Base-by-base conservation (phyloP, 2,888 invertebrate species). In the Sicus ferrugineus region DNA sequence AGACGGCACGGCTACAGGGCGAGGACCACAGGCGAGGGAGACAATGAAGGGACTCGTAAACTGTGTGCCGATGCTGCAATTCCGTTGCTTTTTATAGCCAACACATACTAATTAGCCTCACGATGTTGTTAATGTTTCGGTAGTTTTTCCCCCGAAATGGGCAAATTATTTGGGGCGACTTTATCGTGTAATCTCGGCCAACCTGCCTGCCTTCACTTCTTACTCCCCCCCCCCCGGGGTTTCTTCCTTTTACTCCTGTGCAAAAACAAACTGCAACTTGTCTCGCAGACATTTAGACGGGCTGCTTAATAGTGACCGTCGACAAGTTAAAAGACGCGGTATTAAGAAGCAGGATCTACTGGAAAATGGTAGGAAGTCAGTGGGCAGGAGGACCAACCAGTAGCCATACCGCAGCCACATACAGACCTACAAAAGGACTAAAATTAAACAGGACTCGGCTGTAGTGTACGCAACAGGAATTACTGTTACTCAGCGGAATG, bases 31-130 rank as follows among this genome's bases (percentile, higher is more conserved):
- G 21, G 6, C 4, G 21, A 14, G 52, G n/a, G 2, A 48, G n/a
- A 19, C 38, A 48, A 48, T 19, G 48, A 16, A 19, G 16, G n/a
- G 21, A 1, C 6, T 48, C 6, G 48, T 16, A 48, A 16, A n/a
- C 16, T 48, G n/a, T 1, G 7, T 1, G 1, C 38, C n/a, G 21
- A 16, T 14, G 48, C 16, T 14, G 48, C 7, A 48, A 48, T 48
- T 48, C n/a, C 21, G 3, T 38, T 7, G 2, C 26, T 34, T 63
- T 65, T 65, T 54, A 65, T 30, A 28, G 42, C 63, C 63, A 54
- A 64, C 68, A 68, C 63, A 68, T 68, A n/a, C n/a, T n/a, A 63
- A 63, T 68, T 63, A 68, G 68, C 68, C 62, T 52, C 54, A 68
- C 46, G 59, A 54, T 38, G 46, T 46, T 68, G 68, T 56, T 63